Percentiles rank a stretch among this genome's conserved stretches.
These are phyloP conservation scores for Petrophora chlorosata DNA, from an alignment of 2,888 invertebrate genomes.

Conservation along the genomic window DNA sequence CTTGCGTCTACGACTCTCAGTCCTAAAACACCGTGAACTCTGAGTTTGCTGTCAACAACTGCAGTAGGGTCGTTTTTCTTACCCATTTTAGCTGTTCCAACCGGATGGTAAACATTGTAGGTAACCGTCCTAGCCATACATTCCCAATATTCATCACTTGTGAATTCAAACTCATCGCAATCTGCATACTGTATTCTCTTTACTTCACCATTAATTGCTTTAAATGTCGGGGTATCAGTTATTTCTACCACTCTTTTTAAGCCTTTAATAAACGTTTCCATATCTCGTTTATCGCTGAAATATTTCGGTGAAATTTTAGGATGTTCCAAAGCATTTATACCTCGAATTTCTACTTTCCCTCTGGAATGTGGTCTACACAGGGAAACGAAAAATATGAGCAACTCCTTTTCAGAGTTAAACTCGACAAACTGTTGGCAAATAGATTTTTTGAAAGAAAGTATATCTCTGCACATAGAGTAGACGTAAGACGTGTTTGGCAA, in stretches of 20 bases:
- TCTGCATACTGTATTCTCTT: constrained; percentile 60
- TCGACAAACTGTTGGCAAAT: constrained; percentile 67
- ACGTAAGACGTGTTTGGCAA: constrained; percentile 66
- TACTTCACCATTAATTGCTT: constrained; percentile 57
- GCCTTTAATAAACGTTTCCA: constrained; percentile 59
- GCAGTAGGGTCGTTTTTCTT: constrained; percentile 50
- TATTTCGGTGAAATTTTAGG: constrained; percentile 71
- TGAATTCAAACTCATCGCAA: constrained; percentile 61
- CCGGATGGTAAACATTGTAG: constrained; percentile 73
- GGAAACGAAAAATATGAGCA: constrained; percentile 67
- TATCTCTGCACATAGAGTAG: constrained; percentile 56
- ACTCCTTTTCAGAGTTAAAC: constrained; percentile 65
- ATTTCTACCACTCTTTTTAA: constrained; percentile 64
- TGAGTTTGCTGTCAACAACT: constrained; percentile 63
- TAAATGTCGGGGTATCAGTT: constrained; percentile 61
- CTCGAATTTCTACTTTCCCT: constrained; percentile 62
- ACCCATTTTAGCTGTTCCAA: constrained; percentile 76
- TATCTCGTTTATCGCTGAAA: constrained; percentile 65
- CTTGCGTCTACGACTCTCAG: constrained; percentile 73
- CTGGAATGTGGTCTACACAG: constrained; percentile 68
- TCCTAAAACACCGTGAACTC: constrained; percentile 57
- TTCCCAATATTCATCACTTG: constrained; percentile 68
- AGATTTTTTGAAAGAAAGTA: constrained; percentile 58
- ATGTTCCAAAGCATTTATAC: constrained; percentile 55
- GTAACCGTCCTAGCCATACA: constrained; percentile 73